These are phyloP conservation scores for Drosophila carrolli DNA, from an alignment of 1,140 invertebrate species.

Conservation along the genomic window DNA sequence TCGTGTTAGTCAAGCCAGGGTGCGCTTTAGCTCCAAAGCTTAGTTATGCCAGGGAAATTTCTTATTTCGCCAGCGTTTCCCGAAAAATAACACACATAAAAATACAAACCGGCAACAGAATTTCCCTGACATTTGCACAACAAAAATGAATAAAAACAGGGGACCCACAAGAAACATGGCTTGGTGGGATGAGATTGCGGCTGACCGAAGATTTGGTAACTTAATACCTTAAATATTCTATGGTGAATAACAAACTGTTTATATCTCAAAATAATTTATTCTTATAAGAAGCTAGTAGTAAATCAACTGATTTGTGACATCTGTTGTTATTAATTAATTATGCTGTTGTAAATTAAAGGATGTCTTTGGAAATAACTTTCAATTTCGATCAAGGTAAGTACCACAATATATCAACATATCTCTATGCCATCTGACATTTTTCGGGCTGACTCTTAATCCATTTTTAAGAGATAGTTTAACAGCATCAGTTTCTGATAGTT, in stretches of 20 bases:
- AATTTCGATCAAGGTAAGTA: too few species aligned
- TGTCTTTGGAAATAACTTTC: too few species aligned
- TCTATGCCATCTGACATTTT: neutral
- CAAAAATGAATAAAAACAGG: neutral
- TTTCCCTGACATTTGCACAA: slow-evolving; percentile 36
- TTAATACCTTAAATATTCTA: neutral
- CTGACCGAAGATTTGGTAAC: slow-evolving; percentile 5
- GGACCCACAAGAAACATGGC: neutral
- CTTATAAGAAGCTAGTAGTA: too few species aligned
- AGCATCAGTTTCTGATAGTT: neutral
- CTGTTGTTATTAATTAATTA: too few species aligned
- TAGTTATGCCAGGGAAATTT: slow-evolving; percentile 22
- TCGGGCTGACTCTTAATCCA: neutral
- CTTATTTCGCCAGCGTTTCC: slow-evolving; percentile 17
- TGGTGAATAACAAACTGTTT: too few species aligned
- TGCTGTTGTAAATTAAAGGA: too few species aligned
- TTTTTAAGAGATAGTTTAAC: neutral
- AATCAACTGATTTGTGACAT: too few species aligned
- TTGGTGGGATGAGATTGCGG: slow-evolving; percentile 1
- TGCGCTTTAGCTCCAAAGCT: slow-evolving; percentile 20
- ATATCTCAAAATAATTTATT: too few species aligned
- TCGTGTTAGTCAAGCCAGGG: slow-evolving; percentile 52
- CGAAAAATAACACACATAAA: slow-evolving; percentile 12
- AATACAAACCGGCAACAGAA: slow-evolving; percentile 7
- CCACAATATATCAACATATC: too few species aligned